Conservation (phyloP, 2,888 invertebrate species). For the Bhutanitis thaidina region DNA sequence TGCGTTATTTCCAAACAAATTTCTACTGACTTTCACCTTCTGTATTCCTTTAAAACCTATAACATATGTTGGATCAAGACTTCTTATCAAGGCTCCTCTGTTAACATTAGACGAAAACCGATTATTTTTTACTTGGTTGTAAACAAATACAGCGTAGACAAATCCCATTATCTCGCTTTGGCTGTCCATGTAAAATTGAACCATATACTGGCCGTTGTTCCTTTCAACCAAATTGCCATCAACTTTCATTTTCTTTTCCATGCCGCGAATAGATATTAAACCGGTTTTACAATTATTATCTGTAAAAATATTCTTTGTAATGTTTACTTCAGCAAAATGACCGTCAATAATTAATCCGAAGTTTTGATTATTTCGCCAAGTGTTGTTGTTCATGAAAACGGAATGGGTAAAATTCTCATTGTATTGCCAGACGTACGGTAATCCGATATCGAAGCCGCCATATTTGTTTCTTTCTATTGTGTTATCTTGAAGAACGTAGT, state of each 20-base stretch:
- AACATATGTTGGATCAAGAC: constrained; percentile 86
- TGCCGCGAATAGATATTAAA: constrained; percentile 90
- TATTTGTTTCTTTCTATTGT: constrained; percentile 90
- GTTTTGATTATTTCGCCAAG: constrained; percentile 91
- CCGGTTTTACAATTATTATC: constrained; percentile 92
- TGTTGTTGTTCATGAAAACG: constrained; percentile 91
- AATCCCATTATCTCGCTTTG: constrained; percentile 95
- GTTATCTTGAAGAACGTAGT: constrained; percentile 93
- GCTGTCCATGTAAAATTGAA: constrained; percentile 93
- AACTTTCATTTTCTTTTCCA: constrained; percentile 97
- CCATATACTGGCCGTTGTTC: constrained; percentile 90
- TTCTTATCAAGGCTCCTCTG: constrained; percentile 54
- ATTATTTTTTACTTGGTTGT: constrained; percentile 89
- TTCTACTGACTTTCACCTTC: constrained; percentile 93
- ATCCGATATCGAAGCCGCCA: constrained; percentile 92
- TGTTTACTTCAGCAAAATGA: constrained; percentile 94
- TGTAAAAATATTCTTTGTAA: constrained; percentile 90
- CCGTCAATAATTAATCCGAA: constrained; percentile 94
- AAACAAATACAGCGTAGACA: constrained; percentile 88
- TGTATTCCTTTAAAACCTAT: constrained; percentile 97
- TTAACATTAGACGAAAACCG: constrained; percentile 60
- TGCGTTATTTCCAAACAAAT: constrained; percentile 91
- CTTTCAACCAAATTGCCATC: constrained; percentile 88
- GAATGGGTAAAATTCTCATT: constrained; percentile 97
- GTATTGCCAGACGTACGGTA: constrained; percentile 98